A percentile compares a stretch with the other conserved stretches of the same genome.
Conservation (phyloP, 2,888 invertebrate species). For the Chalcis sispes region DNA sequence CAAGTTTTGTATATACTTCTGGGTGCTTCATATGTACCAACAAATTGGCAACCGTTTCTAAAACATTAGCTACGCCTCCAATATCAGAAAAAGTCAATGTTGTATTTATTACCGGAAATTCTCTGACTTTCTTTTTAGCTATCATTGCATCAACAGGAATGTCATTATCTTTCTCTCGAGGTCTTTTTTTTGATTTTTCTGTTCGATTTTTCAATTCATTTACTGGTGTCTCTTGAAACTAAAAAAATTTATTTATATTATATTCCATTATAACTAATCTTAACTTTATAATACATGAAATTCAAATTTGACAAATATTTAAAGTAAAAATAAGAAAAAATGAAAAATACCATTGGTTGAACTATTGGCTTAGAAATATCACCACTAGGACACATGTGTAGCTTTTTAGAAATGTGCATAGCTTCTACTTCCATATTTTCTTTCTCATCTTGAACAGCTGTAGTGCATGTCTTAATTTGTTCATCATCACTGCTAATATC, state of each 20-base stretch:
- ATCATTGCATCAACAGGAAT: slow-evolving; percentile 73
- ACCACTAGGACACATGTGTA: slow-evolving; percentile 34
- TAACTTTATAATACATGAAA: slow-evolving; percentile 4
- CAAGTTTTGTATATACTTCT: slow-evolving; percentile 90
- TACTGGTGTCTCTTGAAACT: slow-evolving; percentile 29
- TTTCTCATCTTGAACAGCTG: slow-evolving; percentile 9
- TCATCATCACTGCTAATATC: slow-evolving; percentile 88
- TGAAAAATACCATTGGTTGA: slow-evolving; percentile 29
- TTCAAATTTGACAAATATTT: not conserved
- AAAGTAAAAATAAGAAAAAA: slow-evolving; percentile 11
- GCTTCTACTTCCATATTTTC: slow-evolving; percentile 47
- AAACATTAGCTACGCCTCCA: slow-evolving; percentile 87
- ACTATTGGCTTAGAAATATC: not conserved
- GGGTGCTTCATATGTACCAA: slow-evolving; percentile 93
- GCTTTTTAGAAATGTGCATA: slow-evolving; percentile 38
- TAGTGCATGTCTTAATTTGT: slow-evolving; percentile 54
- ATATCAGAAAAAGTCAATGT: slow-evolving; percentile 84
- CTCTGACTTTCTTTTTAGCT: slow-evolving; percentile 67
- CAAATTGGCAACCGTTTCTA: slow-evolving; percentile 85
- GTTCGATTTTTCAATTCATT: slow-evolving; percentile 17
- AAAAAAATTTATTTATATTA: slow-evolving; percentile 22
- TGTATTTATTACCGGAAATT: slow-evolving; percentile 72
- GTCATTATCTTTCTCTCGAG: slow-evolving; percentile 75
- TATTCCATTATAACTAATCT: not conserved
- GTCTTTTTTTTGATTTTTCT: slow-evolving; percentile 70